Base-by-base conservation (phyloP, 2,113 vertebrate species). In the Chiloscyllium plagiosum region DNA sequence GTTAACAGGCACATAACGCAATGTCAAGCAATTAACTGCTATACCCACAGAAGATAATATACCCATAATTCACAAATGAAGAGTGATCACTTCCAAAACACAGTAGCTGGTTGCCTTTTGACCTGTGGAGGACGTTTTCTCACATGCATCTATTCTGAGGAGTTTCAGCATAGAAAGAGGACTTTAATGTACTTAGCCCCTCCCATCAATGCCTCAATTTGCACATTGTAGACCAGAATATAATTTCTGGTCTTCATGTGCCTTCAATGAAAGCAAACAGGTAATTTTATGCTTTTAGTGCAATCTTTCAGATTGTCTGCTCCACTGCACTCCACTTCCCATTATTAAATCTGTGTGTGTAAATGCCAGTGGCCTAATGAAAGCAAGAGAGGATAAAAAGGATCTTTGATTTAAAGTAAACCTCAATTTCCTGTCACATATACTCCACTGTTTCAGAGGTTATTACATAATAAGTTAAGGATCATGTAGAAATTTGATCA, bases 391-490 rank as follows among this genome's bases (percentile, higher is more conserved):
- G 2, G 29, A 33, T 17, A 56, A 90, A 56, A 17, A 90, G 12
- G 29, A 5, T 33, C 3, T 65, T n/a, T 90, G 13, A 61, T 65
- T n/a, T 92, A 20, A 65, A 94, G 66, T 94, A 95, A 95, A 52
- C 19, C 24, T 95, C 94, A 65, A 72, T 76, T 94, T 52, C 94
- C 94, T 76, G 42, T 95, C 94, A 15, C 47, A 72, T 22, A 95
- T 69, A 70, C 24, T 2, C 69, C 68, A 95, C 42, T 52, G 42
- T 70, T 95, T 19, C 68, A 76, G 94, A 72, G 26, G 68, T 42
- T 72, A 95, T 47, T 52, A 29, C 42, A 52, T 33, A 15, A 26
- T 42, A 72, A 47, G 7, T 17, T 50, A 95, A 50, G 37, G 26
- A 95, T 50, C 69, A 24, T 76, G 69, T 76, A 66, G 94, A 95